A percentile compares a stretch with the other conserved stretches of the same genome.
Conservation (phyloP, 2,797 vertebrate species). For the Mus minutoides region DNA sequence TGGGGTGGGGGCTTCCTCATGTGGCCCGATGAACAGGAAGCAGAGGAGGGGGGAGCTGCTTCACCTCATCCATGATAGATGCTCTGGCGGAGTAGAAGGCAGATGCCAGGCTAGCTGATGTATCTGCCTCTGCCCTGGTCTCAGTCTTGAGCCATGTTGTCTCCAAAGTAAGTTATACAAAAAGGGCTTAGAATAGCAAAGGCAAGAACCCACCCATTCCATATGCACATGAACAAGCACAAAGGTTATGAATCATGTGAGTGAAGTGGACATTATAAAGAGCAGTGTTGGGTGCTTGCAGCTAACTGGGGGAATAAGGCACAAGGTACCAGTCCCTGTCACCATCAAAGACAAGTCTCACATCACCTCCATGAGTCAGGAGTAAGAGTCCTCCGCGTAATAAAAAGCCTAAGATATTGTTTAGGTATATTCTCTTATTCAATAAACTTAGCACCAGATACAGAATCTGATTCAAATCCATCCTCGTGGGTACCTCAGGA, state of each 20-base stretch:
- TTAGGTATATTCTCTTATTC: neutral
- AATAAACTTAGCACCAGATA: neutral
- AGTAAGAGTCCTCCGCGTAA: neutral
- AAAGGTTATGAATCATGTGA: neutral
- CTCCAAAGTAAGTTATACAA: no score
- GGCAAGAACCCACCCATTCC: neutral
- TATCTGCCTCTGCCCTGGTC: neutral
- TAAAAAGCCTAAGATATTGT: neutral
- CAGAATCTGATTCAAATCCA: neutral
- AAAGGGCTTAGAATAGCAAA: neutral
- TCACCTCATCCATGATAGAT: neutral
- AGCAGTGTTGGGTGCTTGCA: neutral
- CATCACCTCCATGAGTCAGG: neutral
- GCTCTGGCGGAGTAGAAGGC: accelerated
- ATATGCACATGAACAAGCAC: neutral
- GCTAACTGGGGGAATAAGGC: neutral
- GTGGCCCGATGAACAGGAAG: neutral
- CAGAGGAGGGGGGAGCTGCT: neutral
- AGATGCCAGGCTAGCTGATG: neutral
- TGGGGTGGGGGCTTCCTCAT: no score
- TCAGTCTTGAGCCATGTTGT: neutral
- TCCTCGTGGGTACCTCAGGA: accelerated
- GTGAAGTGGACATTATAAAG: neutral
- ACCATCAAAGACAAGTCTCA: neutral
- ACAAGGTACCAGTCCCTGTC: neutral